Evolutionary conservation across 2,888 invertebrate species (phyloP), one percentile per base, ranked within the genome.

Genomic region (Lepidochitona cinerea): DNA sequence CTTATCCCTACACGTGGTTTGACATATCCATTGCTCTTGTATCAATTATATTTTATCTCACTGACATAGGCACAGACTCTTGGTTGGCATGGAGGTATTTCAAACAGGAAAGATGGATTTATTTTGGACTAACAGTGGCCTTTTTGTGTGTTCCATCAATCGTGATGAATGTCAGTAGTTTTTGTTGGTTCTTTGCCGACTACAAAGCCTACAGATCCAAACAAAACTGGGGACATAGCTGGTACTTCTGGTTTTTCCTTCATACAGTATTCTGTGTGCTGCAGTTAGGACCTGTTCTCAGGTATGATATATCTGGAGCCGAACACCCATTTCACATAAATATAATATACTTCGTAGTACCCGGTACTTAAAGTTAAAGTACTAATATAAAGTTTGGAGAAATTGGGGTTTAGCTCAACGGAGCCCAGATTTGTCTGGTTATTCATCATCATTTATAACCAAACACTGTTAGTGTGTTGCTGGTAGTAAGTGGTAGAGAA

Each of bases 281-380:
- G 1, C 83, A 84, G 74, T 74, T 84, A 77, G 87, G 86, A 64
- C 86, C 86, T 68, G 82, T 85, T 53, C 81, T 87, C 29, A 84
- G 87, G 87, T 86, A 82, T 75, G 41, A 9, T 18, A 41, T 41
- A 41, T 41, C 9, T 41, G 41, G 9, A 41, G 41, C 18, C 41
- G 18, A 41, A 18, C 9, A 18, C 9, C 41, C 41, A 41, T 41
- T 9, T 41, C 41, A 41, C 41, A 41, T 12, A 41, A 18, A 18
- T 41, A 41, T 41, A 9, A 41, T n/a, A n/a, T n/a, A n/a, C n/a
- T n/a, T n/a, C n/a, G n/a, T n/a, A n/a, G n/a, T n/a, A n/a, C n/a
- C n/a, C n/a, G n/a, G n/a, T n/a, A n/a, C n/a, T n/a, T n/a, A n/a
- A n/a, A n/a, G n/a, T n/a, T n/a, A n/a, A n/a, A n/a, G n/a, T n/a